These are phyloP conservation scores for Hypercompe scribonia DNA, from an alignment of 2,888 invertebrate genomes.

Conservation along the genomic window DNA sequence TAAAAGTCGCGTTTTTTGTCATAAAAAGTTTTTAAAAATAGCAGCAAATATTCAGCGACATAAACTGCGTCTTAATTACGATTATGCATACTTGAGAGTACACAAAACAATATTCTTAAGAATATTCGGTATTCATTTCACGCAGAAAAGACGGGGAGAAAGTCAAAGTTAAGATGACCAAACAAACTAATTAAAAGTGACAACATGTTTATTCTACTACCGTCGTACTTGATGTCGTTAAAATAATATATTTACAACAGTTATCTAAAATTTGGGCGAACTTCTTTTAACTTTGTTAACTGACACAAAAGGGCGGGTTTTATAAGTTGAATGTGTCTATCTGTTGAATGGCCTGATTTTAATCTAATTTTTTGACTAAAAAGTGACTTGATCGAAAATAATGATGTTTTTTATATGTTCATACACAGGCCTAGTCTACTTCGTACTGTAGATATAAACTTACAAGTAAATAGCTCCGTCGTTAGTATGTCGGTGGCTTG, in stretches of 20 bases:
- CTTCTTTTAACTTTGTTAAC: not conserved
- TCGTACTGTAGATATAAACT: too few relatives aligned
- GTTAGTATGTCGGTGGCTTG: too few relatives aligned
- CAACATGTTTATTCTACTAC: constrained; percentile 8
- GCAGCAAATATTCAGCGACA: not conserved
- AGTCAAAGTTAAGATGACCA: constrained; percentile 31
- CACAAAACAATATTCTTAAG: constrained; percentile 1
- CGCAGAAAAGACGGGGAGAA: constrained; percentile 4
- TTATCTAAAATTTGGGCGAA: not conserved
- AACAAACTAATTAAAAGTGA: constrained; percentile 37
- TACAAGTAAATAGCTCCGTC: too few relatives aligned
- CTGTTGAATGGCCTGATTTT: too few relatives aligned
- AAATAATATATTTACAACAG: not conserved
- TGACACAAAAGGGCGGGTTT: not conserved
- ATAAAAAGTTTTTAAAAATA: not conserved
- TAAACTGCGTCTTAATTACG: not conserved
- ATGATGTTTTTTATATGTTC: too few relatives aligned
- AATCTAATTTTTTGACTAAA: too few relatives aligned
- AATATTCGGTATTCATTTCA: constrained; percentile 1
- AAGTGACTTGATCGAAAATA: too few relatives aligned
- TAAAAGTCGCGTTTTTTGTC: too few relatives aligned
- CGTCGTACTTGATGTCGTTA: constrained; percentile 1
- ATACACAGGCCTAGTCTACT: too few relatives aligned
- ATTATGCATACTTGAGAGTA: not conserved
- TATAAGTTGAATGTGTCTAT: not conserved